Base-by-base conservation (phyloP, 2,113 vertebrate species). In the Charadrius vociferus region DNA sequence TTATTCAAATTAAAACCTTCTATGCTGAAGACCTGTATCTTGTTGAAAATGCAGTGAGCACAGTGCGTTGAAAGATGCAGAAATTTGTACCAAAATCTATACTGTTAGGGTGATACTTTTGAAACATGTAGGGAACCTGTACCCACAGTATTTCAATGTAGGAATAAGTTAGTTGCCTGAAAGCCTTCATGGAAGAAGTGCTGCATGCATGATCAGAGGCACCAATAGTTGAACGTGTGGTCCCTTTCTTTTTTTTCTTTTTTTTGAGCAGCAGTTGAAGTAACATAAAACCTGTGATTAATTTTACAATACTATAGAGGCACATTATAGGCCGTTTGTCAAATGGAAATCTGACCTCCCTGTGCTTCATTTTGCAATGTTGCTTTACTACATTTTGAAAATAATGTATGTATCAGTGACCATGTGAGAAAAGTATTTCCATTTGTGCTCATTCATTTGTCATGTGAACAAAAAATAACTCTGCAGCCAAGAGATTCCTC, bases 1-100 rank as follows among this genome's bases (percentile, higher is more conserved):
- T 86, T 96, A 96, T 89, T 93, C 70, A 97, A 97, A 98, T 96
- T 95, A 97, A 97, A 93, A 45, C 21, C 84, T 95, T 27, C 81
- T 95, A 45, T 91, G 80, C 83, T 84, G 82, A 97, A 97, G 85
- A 81, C 70, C 7, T 73, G 20, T n/a, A 66, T 81, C 37, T 88
- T 81, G 52, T 87, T 93, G 96, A 98, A 98, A 96, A 93, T 85
- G 39, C 22, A 63, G 34, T 72, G 34, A 95, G 18, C 65, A 24
- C 58, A 45, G 45, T 53, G 5, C 53, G 1, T 21, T 53, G 45
- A 84, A 82, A 86, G 36, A 49, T 34, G 12, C 6, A 53, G 30
- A 68, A 79, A 73, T 53, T 58, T 50, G 24, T 49, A 58, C 11
- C 63, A 27, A 63, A 80, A 4, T 41, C 41, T 87, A 8, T 15